These are phyloP conservation scores for Brevimyrus niger DNA, from an alignment of 2,113 vertebrate genomes.

Conservation along the genomic window DNA sequence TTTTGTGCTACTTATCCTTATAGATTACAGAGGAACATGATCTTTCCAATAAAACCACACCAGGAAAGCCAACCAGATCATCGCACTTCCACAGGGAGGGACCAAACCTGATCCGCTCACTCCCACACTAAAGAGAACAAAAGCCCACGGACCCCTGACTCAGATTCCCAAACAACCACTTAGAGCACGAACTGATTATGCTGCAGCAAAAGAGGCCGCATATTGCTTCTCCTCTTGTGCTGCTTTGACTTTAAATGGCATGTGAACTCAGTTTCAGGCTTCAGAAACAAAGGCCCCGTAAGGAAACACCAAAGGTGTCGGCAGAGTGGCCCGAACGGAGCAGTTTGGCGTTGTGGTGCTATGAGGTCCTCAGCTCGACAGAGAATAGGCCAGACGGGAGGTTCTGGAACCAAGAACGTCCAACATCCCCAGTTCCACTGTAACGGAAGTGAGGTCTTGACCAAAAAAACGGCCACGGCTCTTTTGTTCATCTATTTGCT, in stretches of 20 bases:
- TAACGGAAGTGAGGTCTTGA: not conserved
- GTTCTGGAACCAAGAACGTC: not conserved
- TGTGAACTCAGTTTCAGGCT: not conserved
- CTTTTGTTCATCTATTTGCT: not conserved
- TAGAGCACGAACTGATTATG: not conserved
- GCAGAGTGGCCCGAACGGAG: not conserved
- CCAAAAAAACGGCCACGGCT: not conserved
- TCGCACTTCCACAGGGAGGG: not conserved
- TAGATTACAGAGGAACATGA: not conserved
- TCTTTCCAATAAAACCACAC: slow-evolving; percentile 6
- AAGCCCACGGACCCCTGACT: not conserved
- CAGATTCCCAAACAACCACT: not conserved
- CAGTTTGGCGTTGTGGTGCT: not conserved
- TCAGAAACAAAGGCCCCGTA: not conserved
- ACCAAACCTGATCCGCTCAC: not conserved
- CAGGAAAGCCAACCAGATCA: not conserved
- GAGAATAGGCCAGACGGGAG: not conserved
- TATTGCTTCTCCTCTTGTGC: not conserved
- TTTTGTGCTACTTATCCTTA: not conserved
- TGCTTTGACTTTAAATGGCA: slow-evolving; percentile 6
- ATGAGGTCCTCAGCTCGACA: not conserved
- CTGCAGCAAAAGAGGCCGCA: not conserved
- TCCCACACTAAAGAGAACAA: not conserved
- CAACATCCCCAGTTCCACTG: not conserved
- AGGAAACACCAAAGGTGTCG: not conserved